These are phyloP conservation scores for Hydrotaea cyrtoneurina DNA, from an alignment of 2,888 invertebrate genomes.

Conservation along the genomic window DNA sequence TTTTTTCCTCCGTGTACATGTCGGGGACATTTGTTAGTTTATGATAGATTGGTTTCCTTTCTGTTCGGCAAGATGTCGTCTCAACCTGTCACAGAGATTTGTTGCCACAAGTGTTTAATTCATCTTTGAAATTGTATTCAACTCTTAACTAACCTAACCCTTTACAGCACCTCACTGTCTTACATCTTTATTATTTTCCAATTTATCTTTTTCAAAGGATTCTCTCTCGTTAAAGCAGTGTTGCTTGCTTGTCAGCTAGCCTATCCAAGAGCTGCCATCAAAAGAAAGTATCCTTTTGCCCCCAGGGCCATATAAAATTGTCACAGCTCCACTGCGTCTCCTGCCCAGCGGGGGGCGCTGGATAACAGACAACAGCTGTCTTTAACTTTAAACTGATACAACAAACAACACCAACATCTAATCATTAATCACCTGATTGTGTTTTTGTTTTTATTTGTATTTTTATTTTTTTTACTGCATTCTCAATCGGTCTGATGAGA, in stretches of 20 bases:
- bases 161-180: background rate
- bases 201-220: constrained; percentile 2
- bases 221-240: background rate
- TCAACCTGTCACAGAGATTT: background rate
- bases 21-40: background rate
- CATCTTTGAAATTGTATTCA: background rate
- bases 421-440: constrained; percentile 27
- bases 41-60: background rate
- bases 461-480: constrained; percentile 12
- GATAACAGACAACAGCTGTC: constrained; percentile 1
- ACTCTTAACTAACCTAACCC: background rate
- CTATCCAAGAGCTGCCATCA: no score
- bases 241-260: no score
- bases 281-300: background rate
- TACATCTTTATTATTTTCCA: background rate
- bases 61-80: background rate
- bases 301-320: background rate
- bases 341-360: background rate
- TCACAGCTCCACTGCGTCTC: background rate
- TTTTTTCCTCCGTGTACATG: no score
- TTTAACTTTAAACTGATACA: background rate
- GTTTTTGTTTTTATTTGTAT: background rate
- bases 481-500: background rate
- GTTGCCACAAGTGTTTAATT: background rate
- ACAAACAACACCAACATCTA: background rate